These are phyloP conservation scores for Drosophila sturtevanti DNA, from an alignment of 1,140 invertebrate species.

Conservation along the genomic window DNA sequence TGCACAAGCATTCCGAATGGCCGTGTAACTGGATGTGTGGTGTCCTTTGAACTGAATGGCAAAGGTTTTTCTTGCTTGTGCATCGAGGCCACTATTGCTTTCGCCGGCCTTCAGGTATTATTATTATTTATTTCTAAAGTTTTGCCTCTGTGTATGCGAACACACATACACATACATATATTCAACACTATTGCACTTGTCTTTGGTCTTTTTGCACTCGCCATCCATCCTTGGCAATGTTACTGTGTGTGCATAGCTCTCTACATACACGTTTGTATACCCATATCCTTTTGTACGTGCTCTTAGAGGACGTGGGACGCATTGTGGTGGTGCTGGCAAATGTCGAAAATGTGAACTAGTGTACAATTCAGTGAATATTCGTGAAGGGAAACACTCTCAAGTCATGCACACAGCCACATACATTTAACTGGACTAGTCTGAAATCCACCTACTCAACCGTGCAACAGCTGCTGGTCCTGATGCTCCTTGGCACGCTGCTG, in stretches of 20 bases:
- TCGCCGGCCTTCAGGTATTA: slow-evolving; percentile 7
- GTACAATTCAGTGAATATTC: slow-evolving; percentile 12
- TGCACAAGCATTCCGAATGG: slow-evolving; percentile 4
- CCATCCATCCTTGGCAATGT: not conserved
- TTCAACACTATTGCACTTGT: slow-evolving; percentile 10
- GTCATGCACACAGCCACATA: slow-evolving; percentile 7
- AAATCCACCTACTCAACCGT: slow-evolving; percentile 31
- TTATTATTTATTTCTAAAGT: slow-evolving; percentile 24
- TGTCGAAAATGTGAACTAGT: slow-evolving; percentile 26
- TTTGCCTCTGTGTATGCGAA: not conserved
- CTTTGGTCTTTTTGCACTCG: slow-evolving; percentile 1
- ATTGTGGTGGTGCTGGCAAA: not conserved
- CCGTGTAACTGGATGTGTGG: not conserved
- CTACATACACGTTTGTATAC: not conserved
- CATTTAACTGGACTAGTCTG: slow-evolving; percentile 8
- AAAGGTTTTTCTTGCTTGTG: slow-evolving; percentile 8
- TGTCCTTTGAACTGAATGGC: slow-evolving; percentile 10
- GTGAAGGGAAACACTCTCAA: slow-evolving; percentile 9
- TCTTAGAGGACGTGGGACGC: slow-evolving; percentile 37
- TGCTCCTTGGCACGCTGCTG: slow-evolving; percentile 20
- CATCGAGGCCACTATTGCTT: slow-evolving; percentile 8
- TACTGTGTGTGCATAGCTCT: not conserved
- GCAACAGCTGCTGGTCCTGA: slow-evolving; percentile 38
- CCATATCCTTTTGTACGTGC: slow-evolving; percentile 47
- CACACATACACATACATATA: too few relatives aligned